Conservation (phyloP, 2,888 invertebrate genomes). For the Onthophagus sagittarius region DNA sequence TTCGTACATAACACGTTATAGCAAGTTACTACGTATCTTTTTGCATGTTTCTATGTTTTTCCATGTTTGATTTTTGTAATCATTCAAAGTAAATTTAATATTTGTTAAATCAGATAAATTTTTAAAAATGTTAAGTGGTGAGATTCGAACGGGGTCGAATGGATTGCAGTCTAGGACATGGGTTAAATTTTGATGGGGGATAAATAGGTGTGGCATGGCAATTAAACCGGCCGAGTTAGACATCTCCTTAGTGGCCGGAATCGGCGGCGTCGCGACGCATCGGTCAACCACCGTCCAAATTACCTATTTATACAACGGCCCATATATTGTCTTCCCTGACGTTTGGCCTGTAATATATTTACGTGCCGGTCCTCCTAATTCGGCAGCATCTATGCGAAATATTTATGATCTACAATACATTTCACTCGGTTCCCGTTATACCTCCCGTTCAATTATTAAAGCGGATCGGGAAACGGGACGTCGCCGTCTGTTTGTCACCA, state of each 20-base stretch:
- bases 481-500: neutral
- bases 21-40: too few relatives aligned
- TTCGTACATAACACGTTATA: too few relatives aligned
- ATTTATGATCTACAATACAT: constrained; percentile 13
- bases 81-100: too few relatives aligned
- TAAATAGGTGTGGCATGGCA: constrained; percentile 24
- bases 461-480: neutral
- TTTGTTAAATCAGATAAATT: neutral
- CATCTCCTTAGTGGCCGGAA: constrained; percentile 32
- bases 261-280: constrained; percentile 20
- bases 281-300: constrained; percentile 24
- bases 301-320: constrained; percentile 28
- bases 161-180: constrained; percentile 3
- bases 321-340: constrained; percentile 23
- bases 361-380: constrained; percentile 14
- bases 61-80: too few relatives aligned
- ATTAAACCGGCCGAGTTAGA: constrained; percentile 32
- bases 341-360: constrained; percentile 18
- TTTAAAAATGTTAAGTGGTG: constrained; percentile 7
- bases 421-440: constrained; percentile 5
- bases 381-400: constrained; percentile 11
- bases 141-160: neutral
- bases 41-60: too few relatives aligned
- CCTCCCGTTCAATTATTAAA: neutral
- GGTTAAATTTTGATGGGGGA: constrained; percentile 10